A percentile compares a stretch with the other conserved stretches of the same genome.
These are phyloP conservation scores for Drosophila bunnanda DNA, from an alignment of 2,888 invertebrate species.

Conservation along the genomic window DNA sequence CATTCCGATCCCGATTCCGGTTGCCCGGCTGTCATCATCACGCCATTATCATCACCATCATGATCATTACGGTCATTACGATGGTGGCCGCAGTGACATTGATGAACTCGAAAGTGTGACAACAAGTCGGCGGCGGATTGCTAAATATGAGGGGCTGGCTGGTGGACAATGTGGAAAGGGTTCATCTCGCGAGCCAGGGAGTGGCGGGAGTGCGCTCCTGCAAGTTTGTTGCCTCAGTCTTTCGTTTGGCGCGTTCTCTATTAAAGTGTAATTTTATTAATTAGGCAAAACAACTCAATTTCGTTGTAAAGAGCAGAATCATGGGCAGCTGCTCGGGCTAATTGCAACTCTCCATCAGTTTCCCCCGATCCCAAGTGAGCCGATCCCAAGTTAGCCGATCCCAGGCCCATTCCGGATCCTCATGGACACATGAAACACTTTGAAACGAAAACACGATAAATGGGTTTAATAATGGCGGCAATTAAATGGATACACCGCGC, in stretches of 20 bases:
- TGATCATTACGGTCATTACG: conserved; percentile 36
- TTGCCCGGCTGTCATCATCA: conserved; percentile 38
- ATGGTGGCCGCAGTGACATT: conserved; percentile 46
- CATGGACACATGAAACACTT: conserved; percentile 45
- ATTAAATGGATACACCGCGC: conserved; percentile 73
- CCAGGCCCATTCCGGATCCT: conserved; percentile 25
- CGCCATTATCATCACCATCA: conserved; percentile 34
- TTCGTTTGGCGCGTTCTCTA: conserved; percentile 65
- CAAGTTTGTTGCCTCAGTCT: conserved; percentile 59
- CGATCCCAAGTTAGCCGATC: conserved; percentile 43
- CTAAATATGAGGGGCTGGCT: conserved; percentile 28
- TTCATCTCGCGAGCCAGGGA: conserved; percentile 8
- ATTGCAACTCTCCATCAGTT: conserved; percentile 64
- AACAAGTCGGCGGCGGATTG: conserved; percentile 35
- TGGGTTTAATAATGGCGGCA: conserved; percentile 82
- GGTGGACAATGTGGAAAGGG: conserved; percentile 21
- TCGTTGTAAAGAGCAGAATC: conserved; percentile 75
- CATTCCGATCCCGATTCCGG: conserved; percentile 28
- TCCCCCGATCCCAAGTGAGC: conserved; percentile 34
- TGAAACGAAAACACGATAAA: conserved; percentile 78
- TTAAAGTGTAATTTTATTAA: conserved; percentile 80
- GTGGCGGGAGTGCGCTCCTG: not conserved
- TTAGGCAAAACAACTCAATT: conserved; percentile 80
- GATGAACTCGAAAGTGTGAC: conserved; percentile 73
- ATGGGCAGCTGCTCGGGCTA: conserved; percentile 74